Conservation (phyloP, 2,888 invertebrate genomes). For the Drosophila crucigera region DNA sequence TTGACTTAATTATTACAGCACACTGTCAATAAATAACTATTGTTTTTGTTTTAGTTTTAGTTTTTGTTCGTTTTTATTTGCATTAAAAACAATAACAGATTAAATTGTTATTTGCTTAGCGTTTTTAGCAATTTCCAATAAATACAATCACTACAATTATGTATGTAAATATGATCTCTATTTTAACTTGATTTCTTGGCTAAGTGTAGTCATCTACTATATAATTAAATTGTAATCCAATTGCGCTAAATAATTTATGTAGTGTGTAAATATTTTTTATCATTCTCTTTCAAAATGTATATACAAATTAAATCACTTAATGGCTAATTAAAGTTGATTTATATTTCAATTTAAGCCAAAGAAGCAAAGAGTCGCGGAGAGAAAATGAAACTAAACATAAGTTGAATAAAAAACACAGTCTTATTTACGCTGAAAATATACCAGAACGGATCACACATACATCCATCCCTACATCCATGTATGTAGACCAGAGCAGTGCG, state of each 20-base stretch:
- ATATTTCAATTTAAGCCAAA: conserved; percentile 56
- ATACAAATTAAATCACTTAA: conserved; percentile 70
- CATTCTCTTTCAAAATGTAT: conserved; percentile 48
- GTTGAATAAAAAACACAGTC: conserved; percentile 69
- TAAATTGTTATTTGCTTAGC: conserved; percentile 36
- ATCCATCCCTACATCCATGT: conserved; percentile 12
- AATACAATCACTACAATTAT: conserved; percentile 41
- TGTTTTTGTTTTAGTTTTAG: not conserved
- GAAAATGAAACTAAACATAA: conserved; percentile 44
- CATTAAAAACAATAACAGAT: conserved; percentile 38
- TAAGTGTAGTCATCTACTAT: conserved; percentile 44
- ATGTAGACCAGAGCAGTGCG: conserved; percentile 23
- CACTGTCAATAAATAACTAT: conserved; percentile 26
- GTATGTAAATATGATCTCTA: conserved; percentile 41
- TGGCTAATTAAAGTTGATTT: conserved; percentile 42
- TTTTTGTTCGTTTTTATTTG: not conserved
- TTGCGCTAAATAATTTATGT: conserved; percentile 76
- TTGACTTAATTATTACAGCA: conserved; percentile 39
- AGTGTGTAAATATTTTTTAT: conserved; percentile 44
- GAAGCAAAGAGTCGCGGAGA: conserved; percentile 15
- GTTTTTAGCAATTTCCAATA: conserved; percentile 42
- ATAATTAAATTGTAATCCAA: conserved; percentile 68
- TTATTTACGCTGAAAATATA: conserved; percentile 70
- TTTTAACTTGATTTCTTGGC: conserved; percentile 53
- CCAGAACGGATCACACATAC: conserved; percentile 32